Conservation (phyloP, 1,140 invertebrate genomes). For the Zaprionus ghesquierei region DNA sequence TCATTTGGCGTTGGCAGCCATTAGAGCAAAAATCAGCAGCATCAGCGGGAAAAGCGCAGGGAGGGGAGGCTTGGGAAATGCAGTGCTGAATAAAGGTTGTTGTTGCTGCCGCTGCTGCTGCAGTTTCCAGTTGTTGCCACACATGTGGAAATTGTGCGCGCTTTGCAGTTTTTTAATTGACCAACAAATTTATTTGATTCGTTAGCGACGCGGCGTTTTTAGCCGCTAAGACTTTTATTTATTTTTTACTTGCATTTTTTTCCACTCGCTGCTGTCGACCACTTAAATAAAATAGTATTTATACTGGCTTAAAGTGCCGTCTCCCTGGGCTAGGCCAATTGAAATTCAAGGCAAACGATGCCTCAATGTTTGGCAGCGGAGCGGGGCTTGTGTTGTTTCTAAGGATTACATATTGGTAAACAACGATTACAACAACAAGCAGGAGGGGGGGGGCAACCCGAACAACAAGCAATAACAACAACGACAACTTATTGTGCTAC, state of each 20-base stretch:
- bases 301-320: constrained; percentile 30
- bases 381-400: constrained; percentile 68
- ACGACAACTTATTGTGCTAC: constrained; percentile 69
- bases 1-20: constrained; percentile 76
- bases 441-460: background rate
- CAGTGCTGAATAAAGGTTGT: constrained; percentile 23
- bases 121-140: constrained; percentile 56
- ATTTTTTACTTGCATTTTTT: constrained; percentile 7
- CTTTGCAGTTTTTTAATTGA: constrained; percentile 82
- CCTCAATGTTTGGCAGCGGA: background rate
- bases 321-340: constrained; percentile 35
- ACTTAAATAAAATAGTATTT: constrained; percentile 16
- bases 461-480: constrained; percentile 16
- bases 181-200: constrained; percentile 81
- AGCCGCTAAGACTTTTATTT: constrained; percentile 27
- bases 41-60: constrained; percentile 31
- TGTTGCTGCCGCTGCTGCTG: constrained; percentile 25
- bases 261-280: constrained; percentile 7
- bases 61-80: background rate
- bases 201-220: constrained; percentile 68
- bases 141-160: constrained; percentile 80
- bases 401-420: constrained; percentile 81
- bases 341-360: constrained; percentile 63
- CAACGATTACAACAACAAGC: constrained; percentile 69
- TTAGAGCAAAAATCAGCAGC: constrained; percentile 78